A percentile compares a stretch with the other conserved stretches of the same genome.
Evolutionary conservation across 2,888 invertebrate species (phyloP).

Genomic region (Achlya flavicornis): DNA sequence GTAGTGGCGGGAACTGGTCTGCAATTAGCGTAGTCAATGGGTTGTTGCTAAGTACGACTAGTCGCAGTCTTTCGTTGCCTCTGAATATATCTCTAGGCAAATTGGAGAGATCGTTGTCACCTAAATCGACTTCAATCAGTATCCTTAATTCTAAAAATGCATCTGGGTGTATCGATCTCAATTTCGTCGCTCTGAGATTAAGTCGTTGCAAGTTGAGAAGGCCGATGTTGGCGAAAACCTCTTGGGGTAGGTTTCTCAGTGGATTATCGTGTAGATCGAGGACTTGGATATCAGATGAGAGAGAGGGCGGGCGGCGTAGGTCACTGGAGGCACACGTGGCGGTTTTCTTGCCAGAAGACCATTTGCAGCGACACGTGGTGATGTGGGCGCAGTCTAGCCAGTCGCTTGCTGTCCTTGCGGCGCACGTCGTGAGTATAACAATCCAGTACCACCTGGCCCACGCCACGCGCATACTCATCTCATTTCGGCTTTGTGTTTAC

Average conservation of each 20-base stretch:
- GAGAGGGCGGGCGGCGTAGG: constrained; percentile 89
- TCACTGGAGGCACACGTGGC: constrained; percentile 93
- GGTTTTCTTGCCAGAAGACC: constrained; percentile 95
- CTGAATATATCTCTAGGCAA: constrained; percentile 91
- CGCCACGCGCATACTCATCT: constrained; percentile 83
- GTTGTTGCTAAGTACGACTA: constrained; percentile 92
- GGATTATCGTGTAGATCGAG: constrained; percentile 93
- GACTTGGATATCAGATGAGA: constrained; percentile 84
- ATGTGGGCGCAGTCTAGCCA: constrained; percentile 95
- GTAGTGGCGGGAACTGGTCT: constrained; percentile 92
- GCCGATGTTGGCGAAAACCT: constrained; percentile 91
- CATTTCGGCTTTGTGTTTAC: constrained; percentile 80
- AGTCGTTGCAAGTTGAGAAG: constrained; percentile 93
- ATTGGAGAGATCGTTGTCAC: constrained; percentile 90
- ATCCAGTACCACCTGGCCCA: constrained; percentile 83
- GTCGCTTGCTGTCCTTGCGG: constrained; percentile 84
- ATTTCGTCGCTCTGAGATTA: constrained; percentile 89
- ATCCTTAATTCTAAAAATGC: constrained; percentile 94
- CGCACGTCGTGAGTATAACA: constrained; percentile 78
- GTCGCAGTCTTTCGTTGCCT: constrained; percentile 92
- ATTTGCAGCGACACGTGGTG: constrained; percentile 93
- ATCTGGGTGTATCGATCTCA: constrained; percentile 90
- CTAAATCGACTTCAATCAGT: constrained; percentile 93
- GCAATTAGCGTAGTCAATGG: constrained; percentile 88
- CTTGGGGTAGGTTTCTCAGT: constrained; percentile 88